Percentiles rank a stretch among this genome's conserved stretches.
Evolutionary conservation across 1,140 invertebrate species (phyloP).

Genomic region (Scaptomyza hsui): DNA sequence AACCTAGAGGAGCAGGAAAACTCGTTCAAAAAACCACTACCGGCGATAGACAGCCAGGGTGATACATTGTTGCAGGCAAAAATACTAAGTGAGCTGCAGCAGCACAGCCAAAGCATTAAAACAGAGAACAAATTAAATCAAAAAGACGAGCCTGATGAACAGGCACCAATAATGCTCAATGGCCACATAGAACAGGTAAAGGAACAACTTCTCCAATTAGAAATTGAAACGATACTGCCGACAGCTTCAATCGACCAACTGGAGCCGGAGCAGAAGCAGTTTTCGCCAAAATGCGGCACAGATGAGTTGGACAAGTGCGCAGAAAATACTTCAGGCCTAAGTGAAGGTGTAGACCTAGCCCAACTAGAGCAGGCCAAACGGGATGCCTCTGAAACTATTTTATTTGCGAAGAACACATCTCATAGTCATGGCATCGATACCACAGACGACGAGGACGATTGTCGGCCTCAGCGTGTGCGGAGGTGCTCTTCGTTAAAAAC

Average conservation of each 20-base stretch:
- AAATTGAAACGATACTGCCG: constrained; percentile 1
- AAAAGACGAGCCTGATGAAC: constrained; percentile 18
- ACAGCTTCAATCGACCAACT: background rate
- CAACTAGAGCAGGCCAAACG: constrained; percentile 60
- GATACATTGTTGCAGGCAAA: constrained; percentile 62
- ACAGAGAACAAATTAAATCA: background rate
- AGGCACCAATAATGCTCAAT: constrained; percentile 25
- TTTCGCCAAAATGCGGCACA: constrained; percentile 12
- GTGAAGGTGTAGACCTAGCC: constrained; percentile 43
- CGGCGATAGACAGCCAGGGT: constrained; percentile 22
- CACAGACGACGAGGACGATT: constrained; percentile 84
- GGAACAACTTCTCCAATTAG: constrained; percentile 14
- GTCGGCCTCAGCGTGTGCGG: constrained; percentile 87
- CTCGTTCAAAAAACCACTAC: background rate
- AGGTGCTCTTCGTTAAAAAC: constrained; percentile 94
- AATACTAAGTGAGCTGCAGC: constrained; percentile 68
- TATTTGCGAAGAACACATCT: constrained; percentile 20
- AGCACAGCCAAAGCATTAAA: constrained; percentile 51
- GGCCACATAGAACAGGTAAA: constrained; percentile 38
- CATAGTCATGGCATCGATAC: constrained; percentile 69
- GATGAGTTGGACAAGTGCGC: constrained; percentile 41
- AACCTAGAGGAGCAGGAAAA: constrained; percentile 19
- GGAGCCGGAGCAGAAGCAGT: background rate
- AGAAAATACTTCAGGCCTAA: constrained; percentile 21
- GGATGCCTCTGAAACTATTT: constrained; percentile 17